Evolutionary conservation across 2,113 vertebrate species (phyloP).

Genomic region (Poeciliopsis occidentalis): DNA sequence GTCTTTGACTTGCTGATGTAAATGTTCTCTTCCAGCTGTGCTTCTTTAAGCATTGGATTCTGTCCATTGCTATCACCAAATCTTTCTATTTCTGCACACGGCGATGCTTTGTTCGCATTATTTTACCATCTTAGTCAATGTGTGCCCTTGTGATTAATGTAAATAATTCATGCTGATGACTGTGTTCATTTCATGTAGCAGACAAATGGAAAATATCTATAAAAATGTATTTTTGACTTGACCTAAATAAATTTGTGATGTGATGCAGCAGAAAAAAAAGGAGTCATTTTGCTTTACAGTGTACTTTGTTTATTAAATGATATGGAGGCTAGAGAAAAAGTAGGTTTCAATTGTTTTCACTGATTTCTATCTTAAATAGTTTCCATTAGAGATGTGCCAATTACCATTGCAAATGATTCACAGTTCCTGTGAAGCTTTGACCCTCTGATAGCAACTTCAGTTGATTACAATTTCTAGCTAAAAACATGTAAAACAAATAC

Average conservation of each 20-base stretch:
- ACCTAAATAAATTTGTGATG: conserved; percentile 93
- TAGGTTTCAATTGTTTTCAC: too few species aligned
- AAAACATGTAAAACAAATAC: too few species aligned
- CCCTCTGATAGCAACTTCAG: too few species aligned
- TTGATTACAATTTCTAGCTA: too few species aligned
- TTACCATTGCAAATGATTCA: too few species aligned
- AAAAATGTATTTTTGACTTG: conserved; percentile 91
- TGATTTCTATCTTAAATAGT: too few species aligned
- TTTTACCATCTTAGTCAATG: conserved; percentile 43
- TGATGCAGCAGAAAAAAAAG: conserved; percentile 85
- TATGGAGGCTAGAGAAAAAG: not conserved
- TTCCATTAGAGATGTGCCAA: too few species aligned
- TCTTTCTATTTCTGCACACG: conserved; percentile 21
- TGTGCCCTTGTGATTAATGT: conserved; percentile 69
- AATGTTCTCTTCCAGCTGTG: conserved; percentile 45
- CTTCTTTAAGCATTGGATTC: conserved; percentile 15
- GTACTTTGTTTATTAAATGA: not conserved
- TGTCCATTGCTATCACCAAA: conserved; percentile 2
- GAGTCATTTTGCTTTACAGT: not conserved
- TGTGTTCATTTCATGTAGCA: conserved; percentile 83
- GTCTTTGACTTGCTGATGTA: conserved; percentile 45
- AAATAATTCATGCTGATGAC: conserved; percentile 70
- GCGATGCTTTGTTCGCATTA: conserved; percentile 19
- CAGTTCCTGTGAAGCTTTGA: too few species aligned
- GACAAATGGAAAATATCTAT: conserved; percentile 83